Percentiles rank a stretch among this genome's conserved stretches.
These are phyloP conservation scores for Bostrychus sinensis DNA, from an alignment of 2,113 vertebrate genomes.

Conservation along the genomic window DNA sequence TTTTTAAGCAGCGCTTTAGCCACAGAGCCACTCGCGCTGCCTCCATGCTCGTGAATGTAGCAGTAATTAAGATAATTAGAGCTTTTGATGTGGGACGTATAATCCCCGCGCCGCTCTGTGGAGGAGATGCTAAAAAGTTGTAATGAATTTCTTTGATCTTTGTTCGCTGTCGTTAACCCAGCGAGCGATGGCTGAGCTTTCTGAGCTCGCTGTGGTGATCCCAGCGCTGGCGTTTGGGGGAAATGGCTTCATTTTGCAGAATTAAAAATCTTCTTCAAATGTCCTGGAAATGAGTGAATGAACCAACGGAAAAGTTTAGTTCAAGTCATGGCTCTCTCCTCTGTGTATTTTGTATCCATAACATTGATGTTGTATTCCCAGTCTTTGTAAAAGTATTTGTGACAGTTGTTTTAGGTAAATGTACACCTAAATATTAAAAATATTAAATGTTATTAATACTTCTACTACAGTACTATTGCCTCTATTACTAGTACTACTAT, in stretches of 20 bases:
- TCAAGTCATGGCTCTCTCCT: too few relatives aligned
- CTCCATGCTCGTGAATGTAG: slow-evolving; percentile 60
- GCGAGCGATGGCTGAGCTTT: slow-evolving; percentile 32
- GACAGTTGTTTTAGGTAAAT: too few relatives aligned
- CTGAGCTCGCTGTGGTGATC: slow-evolving; percentile 12
- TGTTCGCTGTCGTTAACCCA: slow-evolving; percentile 32
- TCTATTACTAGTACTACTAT: too few relatives aligned
- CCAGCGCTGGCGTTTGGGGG: slow-evolving; percentile 2
- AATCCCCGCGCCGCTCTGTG: slow-evolving; percentile 46
- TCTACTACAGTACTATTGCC: too few relatives aligned
- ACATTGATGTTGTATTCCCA: too few relatives aligned
- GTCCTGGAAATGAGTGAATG: too few relatives aligned
- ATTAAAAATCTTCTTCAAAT: slow-evolving; percentile 25
- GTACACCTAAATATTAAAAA: too few relatives aligned
- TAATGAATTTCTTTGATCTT: slow-evolving; percentile 55
- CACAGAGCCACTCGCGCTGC: slow-evolving; percentile 51
- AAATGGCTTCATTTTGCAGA: slow-evolving; percentile 30
- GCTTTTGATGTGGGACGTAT: slow-evolving; percentile 71
- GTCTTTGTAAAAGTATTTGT: too few relatives aligned
- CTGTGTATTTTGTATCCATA: too few relatives aligned
- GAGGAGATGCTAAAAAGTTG: slow-evolving; percentile 32
- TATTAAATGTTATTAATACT: too few relatives aligned
- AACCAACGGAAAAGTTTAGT: too few relatives aligned
- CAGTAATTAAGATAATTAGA: slow-evolving; percentile 78
- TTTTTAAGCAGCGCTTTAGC: slow-evolving; percentile 64